phyloP scores from a whole-genome alignment of 2,113 vertebrate species.

The Quiscalus mexicanus region DNA sequence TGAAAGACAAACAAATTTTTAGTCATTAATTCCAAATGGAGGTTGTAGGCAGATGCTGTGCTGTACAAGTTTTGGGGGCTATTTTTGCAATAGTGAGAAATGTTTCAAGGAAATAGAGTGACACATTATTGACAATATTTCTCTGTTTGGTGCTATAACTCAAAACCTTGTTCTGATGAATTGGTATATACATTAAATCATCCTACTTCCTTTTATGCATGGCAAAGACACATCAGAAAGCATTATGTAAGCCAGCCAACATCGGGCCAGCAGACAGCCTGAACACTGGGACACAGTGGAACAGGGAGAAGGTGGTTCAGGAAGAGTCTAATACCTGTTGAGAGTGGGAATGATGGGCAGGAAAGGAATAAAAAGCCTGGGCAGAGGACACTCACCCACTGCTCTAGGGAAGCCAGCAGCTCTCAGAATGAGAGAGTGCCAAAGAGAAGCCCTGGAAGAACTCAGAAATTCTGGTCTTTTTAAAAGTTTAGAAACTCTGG shows the following conservation, averaged over 20 bases:
- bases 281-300: not conserved
- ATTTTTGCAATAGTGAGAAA: not conserved
- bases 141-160: not conserved
- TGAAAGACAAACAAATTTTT: not conserved
- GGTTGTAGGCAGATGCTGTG: not conserved
- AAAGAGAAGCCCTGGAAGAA: not conserved
- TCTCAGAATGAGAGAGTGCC: not conserved
- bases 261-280: not conserved
- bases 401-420: not conserved
- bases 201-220: not conserved
- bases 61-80: not conserved
- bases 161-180: not conserved
- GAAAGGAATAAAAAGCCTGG: not conserved
- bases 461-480: not conserved
- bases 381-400: not conserved
- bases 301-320: not conserved
- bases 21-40: not conserved
- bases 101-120: not conserved
- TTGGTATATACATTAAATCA: not conserved
- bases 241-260: not conserved
- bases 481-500: not conserved
- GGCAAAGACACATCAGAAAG: not conserved
- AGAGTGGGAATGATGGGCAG: not conserved
- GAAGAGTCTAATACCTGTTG: not conserved
- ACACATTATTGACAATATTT: not conserved